These are phyloP conservation scores for Scytalopus superciliaris DNA, from an alignment of 2,113 vertebrate species.

Conservation along the genomic window DNA sequence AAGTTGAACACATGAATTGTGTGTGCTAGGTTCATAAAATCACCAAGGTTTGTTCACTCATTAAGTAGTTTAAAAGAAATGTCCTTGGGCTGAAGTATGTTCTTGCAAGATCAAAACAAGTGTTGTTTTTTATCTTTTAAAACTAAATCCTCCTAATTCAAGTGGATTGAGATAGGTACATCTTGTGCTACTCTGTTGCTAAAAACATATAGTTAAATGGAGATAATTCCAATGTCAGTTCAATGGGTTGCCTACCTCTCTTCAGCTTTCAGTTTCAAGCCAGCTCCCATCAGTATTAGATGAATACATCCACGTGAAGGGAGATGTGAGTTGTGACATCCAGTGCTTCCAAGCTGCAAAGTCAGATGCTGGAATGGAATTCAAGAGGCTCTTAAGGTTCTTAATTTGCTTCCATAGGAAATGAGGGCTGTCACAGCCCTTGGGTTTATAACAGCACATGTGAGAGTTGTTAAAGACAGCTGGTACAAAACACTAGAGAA, in stretches of 20 bases:
- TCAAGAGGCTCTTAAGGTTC: not conserved
- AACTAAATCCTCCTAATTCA: not conserved
- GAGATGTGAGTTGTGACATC: not conserved
- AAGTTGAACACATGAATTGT: not conserved
- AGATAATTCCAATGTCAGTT: not conserved
- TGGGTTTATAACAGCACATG: not conserved
- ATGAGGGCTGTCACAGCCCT: not conserved
- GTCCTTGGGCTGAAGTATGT: not conserved
- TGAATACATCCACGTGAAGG: not conserved
- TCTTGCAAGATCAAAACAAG: not conserved
- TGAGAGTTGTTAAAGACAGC: not conserved
- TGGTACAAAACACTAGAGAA: not conserved
- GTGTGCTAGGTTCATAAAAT: not conserved
- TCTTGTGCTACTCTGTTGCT: not conserved
- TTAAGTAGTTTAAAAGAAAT: not conserved
- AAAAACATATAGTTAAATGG: not conserved
- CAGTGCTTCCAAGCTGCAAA: not conserved
- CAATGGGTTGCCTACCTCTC: not conserved
- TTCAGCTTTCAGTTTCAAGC: not conserved
- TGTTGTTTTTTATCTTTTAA: not conserved
- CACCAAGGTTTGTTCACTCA: not conserved
- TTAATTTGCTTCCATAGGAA: conserved; percentile 10
- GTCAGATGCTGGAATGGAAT: not conserved
- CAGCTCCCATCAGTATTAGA: not conserved
- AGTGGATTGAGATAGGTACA: not conserved